Conservation (phyloP, 2,888 invertebrate genomes). For the Platycheirus rosarum region DNA sequence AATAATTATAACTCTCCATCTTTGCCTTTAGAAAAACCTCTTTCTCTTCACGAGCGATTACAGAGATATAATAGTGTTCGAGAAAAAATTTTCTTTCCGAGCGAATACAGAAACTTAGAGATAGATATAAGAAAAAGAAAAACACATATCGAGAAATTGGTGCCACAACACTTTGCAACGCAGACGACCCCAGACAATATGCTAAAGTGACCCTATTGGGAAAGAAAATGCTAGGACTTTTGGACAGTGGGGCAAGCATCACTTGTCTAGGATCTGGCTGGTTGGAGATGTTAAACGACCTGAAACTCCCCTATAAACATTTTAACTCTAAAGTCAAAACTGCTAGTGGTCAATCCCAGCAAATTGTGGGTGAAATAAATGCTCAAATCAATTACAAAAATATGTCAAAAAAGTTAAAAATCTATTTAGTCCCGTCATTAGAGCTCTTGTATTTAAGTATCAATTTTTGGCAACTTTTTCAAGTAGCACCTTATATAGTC, state of each 20-base stretch:
- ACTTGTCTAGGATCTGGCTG: conserved; percentile 20
- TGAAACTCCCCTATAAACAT: neutral
- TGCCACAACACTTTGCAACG: neutral
- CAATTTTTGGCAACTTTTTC: conserved; percentile 29
- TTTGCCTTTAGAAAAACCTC: neutral
- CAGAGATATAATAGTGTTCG: conserved; percentile 15
- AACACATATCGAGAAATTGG: conserved; percentile 4
- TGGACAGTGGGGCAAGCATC: no score
- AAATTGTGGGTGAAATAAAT: conserved; percentile 13
- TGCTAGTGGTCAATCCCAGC: conserved; percentile 24
- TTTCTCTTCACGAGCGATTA: conserved; percentile 12
- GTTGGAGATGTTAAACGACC: neutral
- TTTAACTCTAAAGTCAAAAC: conserved; percentile 7
- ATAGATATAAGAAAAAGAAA: conserved; percentile 2
- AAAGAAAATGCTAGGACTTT: conserved; percentile 9
- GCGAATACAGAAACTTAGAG: neutral
- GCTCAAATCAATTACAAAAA: neutral
- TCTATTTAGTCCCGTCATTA: neutral
- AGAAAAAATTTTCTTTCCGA: neutral
- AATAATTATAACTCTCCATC: neutral
- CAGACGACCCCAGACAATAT: conserved; percentile 22
- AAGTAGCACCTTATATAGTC: conserved; percentile 16
- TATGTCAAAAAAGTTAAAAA: neutral
- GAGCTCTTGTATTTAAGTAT: no score
- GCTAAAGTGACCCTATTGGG: conserved; percentile 14